These are phyloP conservation scores for Amphibalanus amphitrite DNA, from an alignment of 1,140 invertebrate species.

Conservation along the genomic window DNA sequence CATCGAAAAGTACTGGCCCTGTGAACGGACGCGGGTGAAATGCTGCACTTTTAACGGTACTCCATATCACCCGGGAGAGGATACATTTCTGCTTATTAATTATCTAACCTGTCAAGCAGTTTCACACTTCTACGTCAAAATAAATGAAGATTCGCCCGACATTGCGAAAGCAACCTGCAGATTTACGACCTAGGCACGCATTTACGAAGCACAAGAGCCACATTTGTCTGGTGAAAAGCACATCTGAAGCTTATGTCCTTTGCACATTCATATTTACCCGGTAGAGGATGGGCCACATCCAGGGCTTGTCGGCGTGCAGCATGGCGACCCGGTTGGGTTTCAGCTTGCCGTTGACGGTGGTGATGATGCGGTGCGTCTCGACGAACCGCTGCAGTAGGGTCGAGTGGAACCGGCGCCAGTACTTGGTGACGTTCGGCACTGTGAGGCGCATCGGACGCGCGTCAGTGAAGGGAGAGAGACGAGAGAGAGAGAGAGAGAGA, in stretches of 20 bases:
- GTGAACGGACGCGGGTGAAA: slow-evolving; percentile 6
- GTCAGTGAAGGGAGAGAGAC: slow-evolving; percentile 2
- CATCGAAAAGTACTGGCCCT: slow-evolving; percentile 32
- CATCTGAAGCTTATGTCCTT: no score
- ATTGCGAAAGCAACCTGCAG: no score
- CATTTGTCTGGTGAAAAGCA: no score
- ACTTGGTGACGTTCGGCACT: slow-evolving; percentile 24
- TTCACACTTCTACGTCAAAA: no score
- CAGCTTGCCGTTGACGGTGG: slow-evolving; percentile 29
- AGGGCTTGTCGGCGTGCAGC: slow-evolving; percentile 27
- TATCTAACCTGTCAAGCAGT: no score
- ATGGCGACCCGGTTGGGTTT: slow-evolving; percentile 34
- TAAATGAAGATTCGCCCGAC: no score
- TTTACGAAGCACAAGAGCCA: no score
- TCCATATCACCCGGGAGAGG: no score
- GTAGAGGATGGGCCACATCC: slow-evolving; percentile 35
- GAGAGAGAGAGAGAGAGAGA: slow-evolving; percentile 6
- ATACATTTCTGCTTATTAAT: no score
- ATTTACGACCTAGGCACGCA: no score
- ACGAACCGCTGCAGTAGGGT: slow-evolving; percentile 10
- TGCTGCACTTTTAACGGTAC: no score
- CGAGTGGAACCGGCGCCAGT: slow-evolving; percentile 15
- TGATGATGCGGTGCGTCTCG: slow-evolving; percentile 20
- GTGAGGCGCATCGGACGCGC: slow-evolving; percentile 17
- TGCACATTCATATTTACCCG: slow-evolving; percentile 19